Evolutionary conservation across 2,888 invertebrate genomes (phyloP), one percentile per base, ranked within the genome.

Genomic region (Pandemis cinnamomeana): DNA sequence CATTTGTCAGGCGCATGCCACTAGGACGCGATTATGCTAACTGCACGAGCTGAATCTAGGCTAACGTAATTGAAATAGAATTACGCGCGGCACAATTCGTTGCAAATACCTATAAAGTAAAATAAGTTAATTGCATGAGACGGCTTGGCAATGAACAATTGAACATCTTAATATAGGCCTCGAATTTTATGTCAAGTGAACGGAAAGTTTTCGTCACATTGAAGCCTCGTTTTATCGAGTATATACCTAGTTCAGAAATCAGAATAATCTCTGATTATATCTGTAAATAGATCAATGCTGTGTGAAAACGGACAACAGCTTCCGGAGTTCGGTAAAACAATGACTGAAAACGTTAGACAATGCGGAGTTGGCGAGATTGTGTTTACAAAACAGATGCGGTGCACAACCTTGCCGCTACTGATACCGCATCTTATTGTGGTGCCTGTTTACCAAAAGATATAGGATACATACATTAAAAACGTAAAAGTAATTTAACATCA

Each of bases 381-480:
- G 82, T 86, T 86, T 87, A 85, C 84, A 81, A 86, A 88, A 86
- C 82, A 86, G 82, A 83, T 80, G 80, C 80, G 76, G 71, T 72
- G 61, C 60, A 74, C 82, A 86, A 81, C 88, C 87, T 88, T 86
- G 87, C 78, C 78, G 84, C 80, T n/a, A 48, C 68, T 64, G 64
- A 60, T 70, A 62, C 36, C 60, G 66, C 53, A 73, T 73, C 70
- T 70, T 70, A 73, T 70, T 73, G 73, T 70, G 42, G 48, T 55
- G 46, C 41, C 46, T 46, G 46, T 27, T 64, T 64, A 67, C 42
- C 27, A 41, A 36, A 53, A n/a, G 66, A 64, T 36, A 7, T 20
- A 41, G 46, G 66, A 41, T 61, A n/a, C 41, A 61, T 13, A 20
- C 20, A 20, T 55, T n/a, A n/a, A 42, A n/a, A 41, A 42, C n/a